Evolutionary conservation across 2,113 vertebrate species (phyloP).

Genomic region (Mormyrus iriodes): DNA sequence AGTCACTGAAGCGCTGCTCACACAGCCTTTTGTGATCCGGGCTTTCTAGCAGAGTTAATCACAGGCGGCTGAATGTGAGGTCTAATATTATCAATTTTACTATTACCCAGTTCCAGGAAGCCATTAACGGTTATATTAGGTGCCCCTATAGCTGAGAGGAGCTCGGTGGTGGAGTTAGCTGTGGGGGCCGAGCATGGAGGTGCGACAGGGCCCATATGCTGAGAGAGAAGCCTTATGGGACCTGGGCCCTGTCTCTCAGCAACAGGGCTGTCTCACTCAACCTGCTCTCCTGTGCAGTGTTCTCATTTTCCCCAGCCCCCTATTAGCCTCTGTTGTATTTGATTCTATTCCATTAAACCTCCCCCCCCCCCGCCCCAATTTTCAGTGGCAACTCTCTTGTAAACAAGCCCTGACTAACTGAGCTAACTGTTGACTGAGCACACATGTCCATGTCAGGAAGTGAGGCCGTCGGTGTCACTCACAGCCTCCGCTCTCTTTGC

Average conservation of each 20-base stretch:
- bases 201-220: not conserved
- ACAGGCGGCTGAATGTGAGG: not conserved
- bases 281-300: not conserved
- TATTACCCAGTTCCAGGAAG: not conserved
- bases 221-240: not conserved
- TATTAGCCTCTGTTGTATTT: not conserved
- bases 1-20: not conserved
- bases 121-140: not conserved
- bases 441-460: not conserved
- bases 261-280: not conserved
- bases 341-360: not conserved
- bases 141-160: not conserved
- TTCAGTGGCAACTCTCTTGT: not conserved
- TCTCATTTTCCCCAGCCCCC: not conserved
- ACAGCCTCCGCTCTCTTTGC: not conserved
- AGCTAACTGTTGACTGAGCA: not conserved
- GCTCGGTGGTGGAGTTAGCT: not conserved
- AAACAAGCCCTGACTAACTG: not conserved
- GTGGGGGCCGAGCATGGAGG: not conserved
- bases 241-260: not conserved
- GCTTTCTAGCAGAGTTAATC: not conserved
- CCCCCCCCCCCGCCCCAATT: too few relatives aligned
- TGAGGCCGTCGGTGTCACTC: not conserved
- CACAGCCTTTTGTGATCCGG: not conserved
- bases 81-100: constrained; percentile 9